Evolutionary conservation across 1,140 invertebrate species (phyloP), one percentile per base, ranked within the genome.

Genomic region (Ceratitis capitata): DNA sequence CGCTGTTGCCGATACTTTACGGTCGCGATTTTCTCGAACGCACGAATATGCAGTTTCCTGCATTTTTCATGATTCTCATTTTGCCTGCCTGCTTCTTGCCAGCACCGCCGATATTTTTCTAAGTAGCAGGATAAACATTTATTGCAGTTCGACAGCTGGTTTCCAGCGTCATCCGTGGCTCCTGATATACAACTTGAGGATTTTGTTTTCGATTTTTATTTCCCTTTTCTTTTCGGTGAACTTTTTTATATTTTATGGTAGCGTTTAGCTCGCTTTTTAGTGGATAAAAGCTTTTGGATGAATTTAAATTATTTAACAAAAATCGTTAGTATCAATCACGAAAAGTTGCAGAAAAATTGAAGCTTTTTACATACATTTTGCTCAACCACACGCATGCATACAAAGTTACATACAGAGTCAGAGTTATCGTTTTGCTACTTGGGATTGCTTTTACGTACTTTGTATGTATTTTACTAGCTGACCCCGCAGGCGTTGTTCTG

Each of bases 71-170:
- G 39, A 39, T 45, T 78, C 19, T 32, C 69, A 78, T 45, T 78
- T 78, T 78, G 69, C 69, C 39, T 78, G 39, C 69, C 32, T 39
- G 51, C 51, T 19, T 61, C 26, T 61, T 61, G n/a, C 23, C 29
- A 26, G 56, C 29, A 26, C 12, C 42, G 19, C 26, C 45, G 26
- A 83, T 53, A 83, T 83, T 83, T 83, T 83, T 83, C 82, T 83
- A 83, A 83, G 82, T 35, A 83, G 82, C 12, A 53, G 82, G 82
- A 83, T 83, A 83, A 83, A 83, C 83, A 84, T 84, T 84, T 61
- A 61, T 84, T 84, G 83, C 53, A 45, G 35, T 84, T 84, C 51
- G 83, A 84, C 83, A 84, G 83, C 53, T 26, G 83, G 23, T 84
- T 64, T 42, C 39, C 35, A 64, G 69, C 39, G 61, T 78, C 69